Evolutionary conservation across 2,113 vertebrate species (phyloP).

Genomic region (Macquaria ambigua): DNA sequence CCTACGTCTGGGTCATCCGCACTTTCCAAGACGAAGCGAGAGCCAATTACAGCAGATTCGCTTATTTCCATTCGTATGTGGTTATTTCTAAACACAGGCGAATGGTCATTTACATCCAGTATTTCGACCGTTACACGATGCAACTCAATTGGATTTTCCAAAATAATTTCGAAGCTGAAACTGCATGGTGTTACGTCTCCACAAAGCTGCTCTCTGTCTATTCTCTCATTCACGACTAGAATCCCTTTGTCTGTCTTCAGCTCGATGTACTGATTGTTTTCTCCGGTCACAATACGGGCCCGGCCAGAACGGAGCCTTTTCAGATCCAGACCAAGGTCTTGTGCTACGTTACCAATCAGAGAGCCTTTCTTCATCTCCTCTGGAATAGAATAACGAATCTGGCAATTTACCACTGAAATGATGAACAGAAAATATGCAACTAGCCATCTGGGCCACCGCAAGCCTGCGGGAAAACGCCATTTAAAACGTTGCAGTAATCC

Average conservation of each 20-base stretch:
- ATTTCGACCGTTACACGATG: background rate
- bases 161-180: constrained; percentile 64
- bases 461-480: too few species aligned
- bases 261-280: constrained; percentile 54
- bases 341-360: constrained; percentile 77
- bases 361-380: constrained; percentile 63
- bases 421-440: too few species aligned
- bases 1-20: too few species aligned
- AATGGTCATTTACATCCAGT: background rate
- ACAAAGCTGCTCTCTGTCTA: constrained; percentile 72
- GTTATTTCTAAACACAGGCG: background rate
- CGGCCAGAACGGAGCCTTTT: constrained; percentile 14
- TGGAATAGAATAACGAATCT: constrained; percentile 51
- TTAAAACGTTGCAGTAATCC: too few species aligned
- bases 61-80: too few species aligned
- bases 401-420: too few species aligned
- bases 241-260: constrained; percentile 71
- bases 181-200: background rate
- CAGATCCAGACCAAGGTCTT: constrained; percentile 10
- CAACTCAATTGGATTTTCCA: constrained; percentile 68
- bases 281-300: constrained; percentile 18
- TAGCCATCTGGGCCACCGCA: background rate
- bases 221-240: constrained; percentile 65
- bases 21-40: too few species aligned
- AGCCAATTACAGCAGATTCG: too few species aligned